Base-by-base conservation (phyloP, 1,140 invertebrate genomes). In the Conus ventricosus region DNA sequence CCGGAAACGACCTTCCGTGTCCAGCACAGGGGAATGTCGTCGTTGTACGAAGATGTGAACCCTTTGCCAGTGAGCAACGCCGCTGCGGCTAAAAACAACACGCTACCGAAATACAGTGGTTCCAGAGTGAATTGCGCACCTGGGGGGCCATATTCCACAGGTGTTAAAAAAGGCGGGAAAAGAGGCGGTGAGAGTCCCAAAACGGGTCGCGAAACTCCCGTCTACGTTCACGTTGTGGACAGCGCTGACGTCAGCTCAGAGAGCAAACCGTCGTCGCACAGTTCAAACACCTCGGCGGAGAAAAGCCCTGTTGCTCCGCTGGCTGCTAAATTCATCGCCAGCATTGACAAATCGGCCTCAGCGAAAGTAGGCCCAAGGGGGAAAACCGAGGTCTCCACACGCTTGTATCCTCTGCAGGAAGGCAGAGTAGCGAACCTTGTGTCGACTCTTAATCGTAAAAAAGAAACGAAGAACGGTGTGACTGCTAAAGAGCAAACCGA, bases 351-450 rank as follows among this genome's bases (percentile, higher is more conserved):
- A 63, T 27, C 82, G 4, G 7, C 82, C 55, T 8, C 10, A 27
- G 8, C 27, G 3, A 80, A 80, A 80, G 57, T 27, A 15, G 82
- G 11, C 23, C 6, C 54, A 67, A 84, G 57, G 82, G 82, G 55
- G 51, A 63, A 60, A 84, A 84, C 82, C 25, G 82, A 67, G 5
- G 8, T 17, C 10, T 63, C 23, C 54, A 23, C 55, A 10, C 82
- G 82, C 54, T 63, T 84, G 55, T 84, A 84, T 84, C 82, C 82
- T 39, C 27, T 84, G 82, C 82, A 84, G 57, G 82, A 84, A 20
- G 82, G 82, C 0, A 60, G 82, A 63, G 82, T 84, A n/a, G 82
- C 82, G 5, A 57, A 55, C 57, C 82, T 84, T 84, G 82, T 84
- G 54, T 84, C 82, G 15, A 84, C 82, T 25, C 82, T 84, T 11